phyloP scores from a whole-genome alignment of 2,113 vertebrate genomes.

The Glaucidium brasilianum region DNA sequence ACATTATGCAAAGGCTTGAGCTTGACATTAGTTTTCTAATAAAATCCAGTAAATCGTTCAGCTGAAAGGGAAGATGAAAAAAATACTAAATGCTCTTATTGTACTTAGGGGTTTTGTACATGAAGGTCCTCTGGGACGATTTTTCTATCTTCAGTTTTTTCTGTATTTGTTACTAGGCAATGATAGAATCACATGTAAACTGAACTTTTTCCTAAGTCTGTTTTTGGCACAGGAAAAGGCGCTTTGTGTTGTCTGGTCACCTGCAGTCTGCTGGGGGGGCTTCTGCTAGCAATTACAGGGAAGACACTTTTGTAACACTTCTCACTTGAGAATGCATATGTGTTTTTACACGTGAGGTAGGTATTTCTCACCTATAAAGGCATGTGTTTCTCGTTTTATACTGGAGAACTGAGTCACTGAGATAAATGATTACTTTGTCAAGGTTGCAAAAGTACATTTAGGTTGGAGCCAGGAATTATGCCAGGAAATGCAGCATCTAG shows the following conservation, averaged over 20 bases:
- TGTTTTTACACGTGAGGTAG: not conserved
- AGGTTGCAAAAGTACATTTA: not conserved
- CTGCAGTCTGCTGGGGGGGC: not conserved
- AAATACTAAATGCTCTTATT: not conserved
- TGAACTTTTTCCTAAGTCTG: not conserved
- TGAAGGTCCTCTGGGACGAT: not conserved
- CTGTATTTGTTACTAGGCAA: not conserved
- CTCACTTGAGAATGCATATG: accelerated
- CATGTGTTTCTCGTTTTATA: not conserved
- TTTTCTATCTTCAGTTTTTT: not conserved
- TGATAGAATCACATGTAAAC: not conserved
- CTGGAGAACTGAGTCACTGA: not conserved
- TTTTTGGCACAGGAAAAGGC: not conserved
- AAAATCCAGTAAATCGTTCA: not conserved
- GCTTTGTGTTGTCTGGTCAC: not conserved
- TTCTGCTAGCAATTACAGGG: not conserved
- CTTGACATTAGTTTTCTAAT: not conserved
- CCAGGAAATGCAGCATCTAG: not conserved
- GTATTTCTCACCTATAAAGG: not conserved
- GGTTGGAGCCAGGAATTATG: not conserved
- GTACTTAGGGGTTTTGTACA: not conserved
- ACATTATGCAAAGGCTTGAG: not conserved
- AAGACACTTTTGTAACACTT: not conserved
- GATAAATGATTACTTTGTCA: not conserved
- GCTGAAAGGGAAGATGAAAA: not conserved